Evolutionary conservation across 2,888 invertebrate species (phyloP), one percentile per base, ranked within the genome.

Genomic region (Lithophane socia): DNA sequence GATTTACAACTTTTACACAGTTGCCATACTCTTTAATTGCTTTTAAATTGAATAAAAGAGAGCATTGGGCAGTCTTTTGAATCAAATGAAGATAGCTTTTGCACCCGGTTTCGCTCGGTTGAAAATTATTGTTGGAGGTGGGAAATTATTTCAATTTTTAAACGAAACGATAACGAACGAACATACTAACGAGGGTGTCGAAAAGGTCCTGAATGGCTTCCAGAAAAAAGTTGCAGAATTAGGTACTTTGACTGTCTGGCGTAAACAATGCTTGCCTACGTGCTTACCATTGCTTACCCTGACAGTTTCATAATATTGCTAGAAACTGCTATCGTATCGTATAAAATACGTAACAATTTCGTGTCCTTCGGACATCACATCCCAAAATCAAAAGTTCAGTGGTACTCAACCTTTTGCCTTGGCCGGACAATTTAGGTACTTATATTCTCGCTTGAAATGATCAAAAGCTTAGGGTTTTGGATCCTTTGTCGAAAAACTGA

Each of bases 1-100:
- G 84, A 73, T 47, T 21, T 5, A n/a, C 69, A 44, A 54, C 68
- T 73, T 75, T 72, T 79, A 68, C n/a, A 7, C 37, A 54, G 72
- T 66, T 56, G 21, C 12, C 44, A 18, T 24, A 21, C 1, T 58
- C 1, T 64, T 56, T 74, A n/a, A 68, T 37, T 58, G 24, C 49
- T 64, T 37, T 56, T 47, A 63, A 56, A 77, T 64, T 65, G 9
- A 77, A 13, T 65, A 18, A 69, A 67, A 67, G 12, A 68, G 47
- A 63, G 16, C 68, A 63, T 37, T 67, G 12, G 5, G 16, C 5
- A 77, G 24, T 24, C 12, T 58, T 49, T 61, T 56, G 37, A 21
- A 10, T 29, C 18, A 16, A n/a, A 58, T 73, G 18, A 12, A 16
- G 12, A 47, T 12, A 13, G 3, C 47, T 42, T 8, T 42, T 42